A percentile compares a stretch with the other conserved stretches of the same genome.
phyloP scores from a whole-genome alignment of 2,888 invertebrate species.

The Mongoloraphidia duomilia region DNA sequence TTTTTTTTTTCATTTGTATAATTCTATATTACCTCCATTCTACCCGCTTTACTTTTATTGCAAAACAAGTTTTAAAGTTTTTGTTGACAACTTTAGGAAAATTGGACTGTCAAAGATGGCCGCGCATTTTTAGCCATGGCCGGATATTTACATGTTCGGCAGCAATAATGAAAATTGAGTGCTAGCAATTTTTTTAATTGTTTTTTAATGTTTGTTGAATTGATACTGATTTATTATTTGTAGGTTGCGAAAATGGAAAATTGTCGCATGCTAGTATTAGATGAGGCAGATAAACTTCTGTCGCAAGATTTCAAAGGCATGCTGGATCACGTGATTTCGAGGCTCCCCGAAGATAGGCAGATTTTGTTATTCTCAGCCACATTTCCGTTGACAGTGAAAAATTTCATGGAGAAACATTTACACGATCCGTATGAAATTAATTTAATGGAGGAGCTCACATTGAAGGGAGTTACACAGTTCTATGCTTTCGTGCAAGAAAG shows the following conservation, averaged over 20 bases:
- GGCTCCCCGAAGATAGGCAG: conserved; percentile 89
- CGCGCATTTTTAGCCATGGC: not conserved
- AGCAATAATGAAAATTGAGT: conserved; percentile 3
- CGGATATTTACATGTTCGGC: not conserved
- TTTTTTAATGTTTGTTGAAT: too few species aligned
- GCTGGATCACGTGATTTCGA: conserved; percentile 91
- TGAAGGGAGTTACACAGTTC: conserved; percentile 99
- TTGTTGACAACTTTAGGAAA: too few species aligned
- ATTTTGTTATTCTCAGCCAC: conserved; percentile 98
- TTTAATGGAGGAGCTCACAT: conserved; percentile 97
- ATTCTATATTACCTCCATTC: too few species aligned
- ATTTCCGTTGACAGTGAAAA: conserved; percentile 95
- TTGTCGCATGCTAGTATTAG: conserved; percentile 92
- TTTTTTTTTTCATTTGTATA: too few species aligned
- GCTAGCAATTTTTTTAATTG: too few species aligned
- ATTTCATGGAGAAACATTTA: conserved; percentile 97
- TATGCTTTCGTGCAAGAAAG: conserved; percentile 99
- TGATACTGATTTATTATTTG: conserved; percentile 23
- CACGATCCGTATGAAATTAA: conserved; percentile 98
- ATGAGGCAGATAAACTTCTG: conserved; percentile 97
- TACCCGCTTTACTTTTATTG: too few species aligned
- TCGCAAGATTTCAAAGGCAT: conserved; percentile 99
- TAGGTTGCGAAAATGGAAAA: conserved; percentile 72
- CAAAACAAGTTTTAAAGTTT: too few species aligned
- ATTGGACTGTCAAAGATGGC: too few species aligned